Conservation (phyloP, 2,797 vertebrate species). For the Spinus olivaceus region DNA sequence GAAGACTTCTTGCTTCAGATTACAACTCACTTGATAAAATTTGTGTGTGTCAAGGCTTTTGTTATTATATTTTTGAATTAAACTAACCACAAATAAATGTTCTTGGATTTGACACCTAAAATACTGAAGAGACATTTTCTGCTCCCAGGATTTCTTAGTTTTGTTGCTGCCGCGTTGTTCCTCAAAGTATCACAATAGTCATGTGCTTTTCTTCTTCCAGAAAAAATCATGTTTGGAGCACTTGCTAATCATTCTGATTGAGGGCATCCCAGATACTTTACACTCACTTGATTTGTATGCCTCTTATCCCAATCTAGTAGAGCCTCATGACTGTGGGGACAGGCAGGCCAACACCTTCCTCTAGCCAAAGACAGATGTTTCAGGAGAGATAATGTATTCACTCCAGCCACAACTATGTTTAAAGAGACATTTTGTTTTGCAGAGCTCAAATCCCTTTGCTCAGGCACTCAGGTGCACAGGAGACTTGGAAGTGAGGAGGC, state of each 20-base stretch:
- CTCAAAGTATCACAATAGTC: background rate
- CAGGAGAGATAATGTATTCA: background rate
- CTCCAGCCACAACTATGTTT: background rate
- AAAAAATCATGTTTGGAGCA: too few relatives aligned
- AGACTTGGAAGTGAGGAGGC: background rate
- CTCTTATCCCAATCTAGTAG: background rate
- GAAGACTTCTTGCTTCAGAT: background rate
- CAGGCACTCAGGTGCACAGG: background rate
- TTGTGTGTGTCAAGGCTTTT: background rate
- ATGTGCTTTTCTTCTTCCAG: background rate
- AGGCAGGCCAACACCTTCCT: background rate
- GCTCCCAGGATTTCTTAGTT: background rate
- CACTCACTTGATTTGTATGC: background rate
- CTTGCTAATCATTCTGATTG: background rate
- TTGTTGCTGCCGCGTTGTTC: fast-evolving
- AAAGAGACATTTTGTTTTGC: background rate
- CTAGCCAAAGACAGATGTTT: background rate
- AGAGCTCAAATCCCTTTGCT: background rate
- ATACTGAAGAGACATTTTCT: background rate
- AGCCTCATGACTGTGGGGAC: background rate
- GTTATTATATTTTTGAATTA: background rate
- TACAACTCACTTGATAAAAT: background rate
- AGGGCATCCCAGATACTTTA: background rate
- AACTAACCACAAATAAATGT: background rate
- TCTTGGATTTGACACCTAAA: background rate